A percentile compares a stretch with the other conserved stretches of the same genome.
phyloP scores from a whole-genome alignment of 2,113 vertebrate genomes.

The Callocephalon fimbriatum region DNA sequence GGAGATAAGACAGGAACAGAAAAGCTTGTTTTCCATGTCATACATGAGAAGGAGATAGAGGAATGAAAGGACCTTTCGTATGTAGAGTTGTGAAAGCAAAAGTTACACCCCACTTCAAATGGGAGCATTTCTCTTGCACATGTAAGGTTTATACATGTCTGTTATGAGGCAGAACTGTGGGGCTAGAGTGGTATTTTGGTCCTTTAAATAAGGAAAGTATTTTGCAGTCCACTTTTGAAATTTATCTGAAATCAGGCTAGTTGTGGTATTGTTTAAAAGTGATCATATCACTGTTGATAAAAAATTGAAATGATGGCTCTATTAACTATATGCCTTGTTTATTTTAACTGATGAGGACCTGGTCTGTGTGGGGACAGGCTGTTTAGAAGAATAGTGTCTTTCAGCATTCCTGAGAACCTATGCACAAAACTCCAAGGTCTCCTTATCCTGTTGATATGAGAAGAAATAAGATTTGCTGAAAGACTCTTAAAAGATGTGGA shows the following conservation, averaged over 20 bases:
- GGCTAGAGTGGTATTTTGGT: background rate
- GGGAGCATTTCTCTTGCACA: rapidly evolving
- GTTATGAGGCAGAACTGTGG: background rate
- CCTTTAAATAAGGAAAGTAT: background rate
- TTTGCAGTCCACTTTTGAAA: background rate
- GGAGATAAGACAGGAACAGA: background rate
- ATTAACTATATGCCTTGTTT: background rate
- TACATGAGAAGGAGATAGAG: background rate
- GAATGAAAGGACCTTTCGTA: background rate
- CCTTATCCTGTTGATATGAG: background rate
- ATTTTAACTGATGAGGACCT: background rate
- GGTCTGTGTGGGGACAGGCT: background rate
- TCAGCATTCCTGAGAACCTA: background rate
- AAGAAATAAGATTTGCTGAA: background rate
- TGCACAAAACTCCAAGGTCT: background rate
- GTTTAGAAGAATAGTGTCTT: background rate
- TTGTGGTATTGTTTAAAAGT: background rate
- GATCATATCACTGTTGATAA: background rate
- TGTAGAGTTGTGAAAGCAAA: background rate
- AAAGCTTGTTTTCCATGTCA: background rate
- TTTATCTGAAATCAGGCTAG: background rate
- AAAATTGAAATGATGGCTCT: background rate
- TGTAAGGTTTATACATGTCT: background rate
- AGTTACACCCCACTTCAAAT: background rate
- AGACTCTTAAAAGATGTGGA: background rate